Base-by-base conservation (phyloP, 53 echinoderm and acorn worm species). In the Apostichopus leukothele region DNA sequence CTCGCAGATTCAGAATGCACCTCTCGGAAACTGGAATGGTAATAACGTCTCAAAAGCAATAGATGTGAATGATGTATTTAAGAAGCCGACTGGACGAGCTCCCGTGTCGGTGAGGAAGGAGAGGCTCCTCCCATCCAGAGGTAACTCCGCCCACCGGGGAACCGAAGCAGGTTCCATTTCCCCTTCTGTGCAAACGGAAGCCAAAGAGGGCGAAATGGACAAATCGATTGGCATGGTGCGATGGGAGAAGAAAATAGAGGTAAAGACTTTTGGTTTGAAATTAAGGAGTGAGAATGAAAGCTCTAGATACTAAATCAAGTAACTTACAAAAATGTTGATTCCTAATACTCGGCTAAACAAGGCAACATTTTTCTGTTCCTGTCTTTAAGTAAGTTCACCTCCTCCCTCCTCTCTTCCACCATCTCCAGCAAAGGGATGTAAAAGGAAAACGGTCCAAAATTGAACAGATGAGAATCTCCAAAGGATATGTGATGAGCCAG, bases 141-240 rank as follows among this genome's bases (percentile, higher is more conserved):
- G 63, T 16, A 63, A 16, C 16, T 4, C 27, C 84, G 90, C 12
- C 67, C 25, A 39, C 78, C 68, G 59, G 63, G 27, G 67, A 83
- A 26, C 1, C 73, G 39, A 39, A 39, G 76, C n/a, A 39, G 52
- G 61, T 16, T 75, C 67, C 53, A 39, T 79, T 84, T 1, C 54
- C 83, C 66, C 85, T 84, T 12, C 83, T 77, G 55, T 90, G 77
- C 80, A 83, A 91, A 11, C 63, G 83, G 21, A 84, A 79, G 8
- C 90, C 73, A 51, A 79, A 53, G 54, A 52, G n/a, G 5, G 53
- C 5, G 9, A 51, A 6, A 51, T 51, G 9, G 79, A 79, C 50
- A 79, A 79, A 79, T 79, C 79, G 4, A 51, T 79, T 1, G 79
- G 79, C 51, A 19, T 39, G 18, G 79, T 79, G 14, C 79, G 51